Conservation (phyloP, 2,113 vertebrate species). For the Podilymbus podiceps region DNA sequence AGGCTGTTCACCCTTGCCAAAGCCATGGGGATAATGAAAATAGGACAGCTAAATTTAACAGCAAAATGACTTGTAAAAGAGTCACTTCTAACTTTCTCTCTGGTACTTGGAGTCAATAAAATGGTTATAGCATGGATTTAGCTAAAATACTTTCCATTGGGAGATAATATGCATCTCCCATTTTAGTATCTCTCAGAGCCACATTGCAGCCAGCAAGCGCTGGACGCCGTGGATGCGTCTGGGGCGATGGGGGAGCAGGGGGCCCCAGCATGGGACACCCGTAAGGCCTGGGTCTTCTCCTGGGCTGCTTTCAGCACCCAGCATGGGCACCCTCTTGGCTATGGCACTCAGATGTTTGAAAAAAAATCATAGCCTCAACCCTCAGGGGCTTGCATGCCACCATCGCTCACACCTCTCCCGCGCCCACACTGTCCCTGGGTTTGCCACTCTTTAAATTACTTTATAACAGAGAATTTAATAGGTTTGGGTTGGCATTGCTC, state of each 20-base stretch:
- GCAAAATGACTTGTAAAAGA: constrained; percentile 65
- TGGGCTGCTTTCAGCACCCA: neutral
- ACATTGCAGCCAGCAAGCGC: rapidly evolving
- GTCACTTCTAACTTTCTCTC: constrained; percentile 41
- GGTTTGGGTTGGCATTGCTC: neutral
- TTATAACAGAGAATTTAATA: neutral
- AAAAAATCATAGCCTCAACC: neutral
- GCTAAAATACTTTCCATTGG: constrained; percentile 47
- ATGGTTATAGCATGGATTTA: constrained; percentile 53
- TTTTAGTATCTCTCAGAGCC: neutral
- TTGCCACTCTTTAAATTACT: neutral
- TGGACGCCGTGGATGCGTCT: rapidly evolving
- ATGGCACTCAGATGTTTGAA: neutral
- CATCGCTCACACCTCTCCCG: rapidly evolving
- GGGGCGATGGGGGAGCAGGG: neutral
- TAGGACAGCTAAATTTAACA: constrained; percentile 72
- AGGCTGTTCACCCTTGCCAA: constrained; percentile 63
- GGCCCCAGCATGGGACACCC: neutral
- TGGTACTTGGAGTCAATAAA: constrained; percentile 52
- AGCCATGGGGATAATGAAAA: constrained; percentile 67
- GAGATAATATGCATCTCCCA: neutral
- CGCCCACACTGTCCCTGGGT: rapidly evolving
- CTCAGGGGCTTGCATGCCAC: rapidly evolving
- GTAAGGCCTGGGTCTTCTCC: neutral
- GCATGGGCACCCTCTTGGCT: neutral